phyloP scores from a whole-genome alignment of 2,888 invertebrate genomes.

The Caenorhabditis sp. region DNA sequence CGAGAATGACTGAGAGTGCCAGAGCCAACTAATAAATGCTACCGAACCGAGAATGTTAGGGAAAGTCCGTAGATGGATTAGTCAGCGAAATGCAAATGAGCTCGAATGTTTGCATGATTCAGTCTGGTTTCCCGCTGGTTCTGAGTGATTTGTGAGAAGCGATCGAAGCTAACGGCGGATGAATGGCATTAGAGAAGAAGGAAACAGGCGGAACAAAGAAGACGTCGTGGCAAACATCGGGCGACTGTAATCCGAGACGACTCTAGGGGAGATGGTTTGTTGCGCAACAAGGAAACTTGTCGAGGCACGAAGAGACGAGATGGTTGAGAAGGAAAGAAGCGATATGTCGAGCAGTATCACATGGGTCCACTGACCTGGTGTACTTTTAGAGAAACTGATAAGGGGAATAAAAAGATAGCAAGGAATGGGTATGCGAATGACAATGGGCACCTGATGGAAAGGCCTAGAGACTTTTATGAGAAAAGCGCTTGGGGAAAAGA shows the following conservation, averaged over 20 bases:
- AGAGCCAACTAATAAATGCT: conserved; percentile 4
- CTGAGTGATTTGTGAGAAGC: conserved; percentile 24
- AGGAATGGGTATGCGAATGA: too few relatives aligned
- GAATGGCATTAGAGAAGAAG: background rate
- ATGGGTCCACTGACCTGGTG: background rate
- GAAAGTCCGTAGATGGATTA: conserved; percentile 41
- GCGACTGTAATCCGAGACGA: conserved; percentile 46
- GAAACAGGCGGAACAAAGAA: conserved; percentile 8
- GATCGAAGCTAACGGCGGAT: background rate
- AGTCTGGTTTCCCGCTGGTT: conserved; percentile 35
- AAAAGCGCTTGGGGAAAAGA: too few relatives aligned
- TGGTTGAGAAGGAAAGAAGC: conserved; percentile 5
- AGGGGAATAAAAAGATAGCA: background rate
- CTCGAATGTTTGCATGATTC: conserved; percentile 27
- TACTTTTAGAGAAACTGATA: background rate
- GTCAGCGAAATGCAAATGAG: conserved; percentile 34
- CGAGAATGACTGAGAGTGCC: conserved; percentile 36
- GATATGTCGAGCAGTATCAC: background rate
- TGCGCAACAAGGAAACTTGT: conserved; percentile 39
- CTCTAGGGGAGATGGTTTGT: conserved; percentile 25
- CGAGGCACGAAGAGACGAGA: background rate
- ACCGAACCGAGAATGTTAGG: too few relatives aligned
- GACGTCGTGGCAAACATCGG: conserved; percentile 21
- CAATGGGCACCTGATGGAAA: too few relatives aligned
- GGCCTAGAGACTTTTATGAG: too few relatives aligned